Evolutionary conservation across 64 coral and sea anemone species (phyloP).

Genomic region (Anthopleura sola): DNA sequence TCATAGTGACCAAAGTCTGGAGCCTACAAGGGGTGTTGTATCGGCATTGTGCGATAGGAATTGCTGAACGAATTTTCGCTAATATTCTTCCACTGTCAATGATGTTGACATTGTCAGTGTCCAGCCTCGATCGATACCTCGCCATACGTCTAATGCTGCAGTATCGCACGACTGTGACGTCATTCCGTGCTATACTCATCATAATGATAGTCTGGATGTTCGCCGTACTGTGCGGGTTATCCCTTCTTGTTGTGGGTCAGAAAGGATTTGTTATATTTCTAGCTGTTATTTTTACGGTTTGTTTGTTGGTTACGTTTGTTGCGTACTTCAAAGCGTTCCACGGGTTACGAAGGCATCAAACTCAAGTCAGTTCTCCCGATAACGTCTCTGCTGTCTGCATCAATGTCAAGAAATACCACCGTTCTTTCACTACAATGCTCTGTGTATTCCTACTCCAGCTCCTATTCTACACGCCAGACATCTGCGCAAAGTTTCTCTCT

Average conservation of each 20-base stretch:
- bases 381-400: conserved; percentile 14
- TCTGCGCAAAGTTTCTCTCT: neutral
- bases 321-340: conserved; percentile 10
- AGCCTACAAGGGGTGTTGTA: neutral
- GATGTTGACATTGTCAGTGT: conserved; percentile 5
- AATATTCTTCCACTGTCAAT: conserved; percentile 7
- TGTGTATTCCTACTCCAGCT: conserved; percentile 27
- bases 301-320: conserved; percentile 1
- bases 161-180: conserved; percentile 17
- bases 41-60: neutral
- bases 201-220: neutral
- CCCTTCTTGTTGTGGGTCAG: neutral
- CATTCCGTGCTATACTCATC: conserved; percentile 1
- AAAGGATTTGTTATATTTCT: neutral
- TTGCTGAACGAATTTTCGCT: neutral
- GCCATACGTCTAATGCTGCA: conserved; percentile 24
- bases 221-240: neutral
- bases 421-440: conserved; percentile 17
- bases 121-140: conserved; percentile 10
- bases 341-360: neutral
- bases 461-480: conserved; percentile 28
- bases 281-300: neutral
- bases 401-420: conserved; percentile 29
- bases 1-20: conserved; percentile 3
- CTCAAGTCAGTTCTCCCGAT: neutral